These are phyloP conservation scores for Lepetodrilus schrolli DNA, from an alignment of 2,888 invertebrate genomes.

Conservation along the genomic window DNA sequence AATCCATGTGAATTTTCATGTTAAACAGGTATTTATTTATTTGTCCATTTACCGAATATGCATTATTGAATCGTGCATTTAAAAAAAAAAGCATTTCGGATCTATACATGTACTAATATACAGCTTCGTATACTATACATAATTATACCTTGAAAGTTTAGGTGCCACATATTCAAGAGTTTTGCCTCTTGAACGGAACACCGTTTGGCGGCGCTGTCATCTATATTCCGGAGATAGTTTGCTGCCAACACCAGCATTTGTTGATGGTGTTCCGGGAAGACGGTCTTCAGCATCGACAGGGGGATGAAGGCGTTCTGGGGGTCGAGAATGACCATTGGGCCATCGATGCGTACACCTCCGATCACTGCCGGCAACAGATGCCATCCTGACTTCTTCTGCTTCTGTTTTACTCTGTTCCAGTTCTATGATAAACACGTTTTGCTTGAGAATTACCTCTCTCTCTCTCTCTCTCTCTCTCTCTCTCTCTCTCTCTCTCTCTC, in stretches of 20 bases:
- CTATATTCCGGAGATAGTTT: not conserved
- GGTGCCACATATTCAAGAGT: not conserved
- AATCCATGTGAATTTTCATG: too few species aligned
- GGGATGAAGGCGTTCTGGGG: slow-evolving; percentile 34
- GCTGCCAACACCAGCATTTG: slow-evolving; percentile 35
- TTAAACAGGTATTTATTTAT: too few species aligned
- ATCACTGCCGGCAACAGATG: not conserved
- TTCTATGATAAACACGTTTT: too few species aligned
- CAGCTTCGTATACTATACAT: too few species aligned
- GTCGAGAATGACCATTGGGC: not conserved
- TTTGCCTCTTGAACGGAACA: not conserved
- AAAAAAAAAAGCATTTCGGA: too few species aligned
- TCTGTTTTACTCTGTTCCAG: not conserved
- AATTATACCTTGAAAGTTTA: not conserved
- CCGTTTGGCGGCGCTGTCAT: not conserved
- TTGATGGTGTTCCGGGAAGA: slow-evolving; percentile 34
- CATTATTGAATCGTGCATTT: too few species aligned
- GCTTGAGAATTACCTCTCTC: too few species aligned
- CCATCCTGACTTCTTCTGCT: not conserved
- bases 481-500: too few species aligned
- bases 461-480: too few species aligned
- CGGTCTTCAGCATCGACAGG: slow-evolving; percentile 31
- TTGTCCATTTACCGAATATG: too few species aligned
- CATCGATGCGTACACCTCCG: not conserved
- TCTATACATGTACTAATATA: too few species aligned